Conservation (phyloP, 2,888 invertebrate genomes). For the Phoenoteleia sp. region DNA sequence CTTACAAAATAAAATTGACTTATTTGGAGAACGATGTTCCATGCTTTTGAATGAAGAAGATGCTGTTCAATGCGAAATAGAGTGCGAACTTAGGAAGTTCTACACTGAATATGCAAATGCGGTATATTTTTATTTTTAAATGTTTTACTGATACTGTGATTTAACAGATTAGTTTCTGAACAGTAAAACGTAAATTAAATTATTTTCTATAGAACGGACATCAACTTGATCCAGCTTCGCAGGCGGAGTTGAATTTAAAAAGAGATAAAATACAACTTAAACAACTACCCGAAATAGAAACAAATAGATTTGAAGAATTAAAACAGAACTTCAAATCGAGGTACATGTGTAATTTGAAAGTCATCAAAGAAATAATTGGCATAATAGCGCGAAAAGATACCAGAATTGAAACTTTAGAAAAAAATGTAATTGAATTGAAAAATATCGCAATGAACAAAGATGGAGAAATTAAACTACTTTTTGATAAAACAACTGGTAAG, state of each 20-base stretch:
- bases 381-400: slow-evolving; percentile 77
- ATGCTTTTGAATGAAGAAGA: slow-evolving; percentile 64
- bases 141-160: too few species aligned
- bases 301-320: slow-evolving; percentile 80
- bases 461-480: slow-evolving; percentile 82
- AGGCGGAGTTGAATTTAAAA: slow-evolving; percentile 41
- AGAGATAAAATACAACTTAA: slow-evolving; percentile 85
- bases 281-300: slow-evolving; percentile 78
- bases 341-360: slow-evolving; percentile 80
- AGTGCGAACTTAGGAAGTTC: slow-evolving; percentile 58
- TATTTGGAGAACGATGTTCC: slow-evolving; percentile 64
- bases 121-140: slow-evolving; percentile 33
- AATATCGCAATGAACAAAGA: slow-evolving; percentile 81
- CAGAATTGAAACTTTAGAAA: slow-evolving; percentile 80
- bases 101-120: slow-evolving; percentile 55
- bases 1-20: slow-evolving; percentile 43
- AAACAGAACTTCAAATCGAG: slow-evolving; percentile 82
- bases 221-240: slow-evolving; percentile 34
- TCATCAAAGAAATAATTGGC: slow-evolving; percentile 79
- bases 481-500: slow-evolving; percentile 81
- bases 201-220: slow-evolving; percentile 49
- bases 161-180: not conserved
- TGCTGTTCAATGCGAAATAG: slow-evolving; percentile 59
- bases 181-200: too few species aligned
- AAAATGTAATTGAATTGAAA: slow-evolving; percentile 80